Percentiles rank a stretch among this genome's conserved stretches.
Evolutionary conservation across 2,888 invertebrate genomes (phyloP).

Genomic region (Cryptus armator): DNA sequence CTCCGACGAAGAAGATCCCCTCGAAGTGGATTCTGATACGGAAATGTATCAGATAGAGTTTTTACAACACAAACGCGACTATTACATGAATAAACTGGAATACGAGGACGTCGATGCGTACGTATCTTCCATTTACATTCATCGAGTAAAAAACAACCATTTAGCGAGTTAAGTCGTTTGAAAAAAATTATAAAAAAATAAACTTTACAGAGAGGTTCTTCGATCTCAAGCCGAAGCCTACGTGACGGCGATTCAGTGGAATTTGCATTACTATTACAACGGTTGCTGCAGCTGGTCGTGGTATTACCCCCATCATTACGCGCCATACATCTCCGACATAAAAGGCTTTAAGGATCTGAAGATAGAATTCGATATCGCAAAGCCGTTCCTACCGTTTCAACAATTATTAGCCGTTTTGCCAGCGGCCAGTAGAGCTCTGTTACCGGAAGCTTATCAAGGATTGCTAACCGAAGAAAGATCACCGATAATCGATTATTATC

Average conservation of each 20-base stretch:
- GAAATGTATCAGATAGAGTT: conserved; percentile 91
- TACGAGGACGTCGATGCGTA: conserved; percentile 89
- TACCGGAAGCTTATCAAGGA: conserved; percentile 92
- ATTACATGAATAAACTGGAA: conserved; percentile 96
- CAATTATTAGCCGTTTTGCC: conserved; percentile 96
- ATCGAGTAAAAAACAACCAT: background rate
- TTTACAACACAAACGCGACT: conserved; percentile 93
- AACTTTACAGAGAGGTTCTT: conserved; percentile 89
- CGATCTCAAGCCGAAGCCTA: conserved; percentile 95
- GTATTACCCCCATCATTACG: conserved; percentile 99
- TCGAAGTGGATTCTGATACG: conserved; percentile 76
- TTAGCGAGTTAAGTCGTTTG: background rate
- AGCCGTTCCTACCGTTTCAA: conserved; percentile 97
- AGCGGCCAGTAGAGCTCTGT: conserved; percentile 91
- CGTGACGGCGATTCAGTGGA: conserved; percentile 98
- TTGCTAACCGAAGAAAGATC: conserved; percentile 93
- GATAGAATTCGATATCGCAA: conserved; percentile 93
- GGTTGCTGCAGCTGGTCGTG: conserved; percentile 99
- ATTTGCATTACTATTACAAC: conserved; percentile 97
- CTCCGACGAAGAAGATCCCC: conserved; percentile 75
- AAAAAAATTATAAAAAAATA: conserved; percentile 22
- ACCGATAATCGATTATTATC: conserved; percentile 96
- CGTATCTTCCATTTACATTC: conserved; percentile 14
- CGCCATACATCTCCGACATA: conserved; percentile 98
- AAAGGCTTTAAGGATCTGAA: conserved; percentile 91